phyloP scores from a whole-genome alignment of 1,140 invertebrate species.

The Zelostemma sp. region DNA sequence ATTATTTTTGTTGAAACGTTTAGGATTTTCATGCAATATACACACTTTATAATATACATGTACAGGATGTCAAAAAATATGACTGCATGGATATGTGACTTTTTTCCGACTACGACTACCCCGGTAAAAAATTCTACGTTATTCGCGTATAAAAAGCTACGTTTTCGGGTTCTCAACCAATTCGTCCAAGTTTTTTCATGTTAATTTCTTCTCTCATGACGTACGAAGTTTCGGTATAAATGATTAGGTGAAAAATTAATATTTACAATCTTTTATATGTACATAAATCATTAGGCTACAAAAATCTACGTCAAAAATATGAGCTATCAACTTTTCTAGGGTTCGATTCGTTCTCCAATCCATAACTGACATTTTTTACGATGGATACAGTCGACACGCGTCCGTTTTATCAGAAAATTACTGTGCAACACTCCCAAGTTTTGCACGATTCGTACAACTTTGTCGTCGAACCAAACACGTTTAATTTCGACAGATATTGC shows the following conservation, averaged over 20 bases:
- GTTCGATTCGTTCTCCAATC: background rate
- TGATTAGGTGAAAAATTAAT: background rate
- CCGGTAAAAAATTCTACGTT: constrained; percentile 39
- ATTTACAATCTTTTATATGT: constrained; percentile 1
- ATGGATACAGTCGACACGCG: background rate
- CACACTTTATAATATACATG: constrained; percentile 37
- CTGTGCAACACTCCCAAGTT: background rate
- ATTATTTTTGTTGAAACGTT: constrained; percentile 15
- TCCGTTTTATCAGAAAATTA: background rate
- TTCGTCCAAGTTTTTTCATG: background rate
- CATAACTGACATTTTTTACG: background rate
- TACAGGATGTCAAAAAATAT: constrained; percentile 51
- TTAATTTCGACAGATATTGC: background rate
- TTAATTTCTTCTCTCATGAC: too few species aligned
- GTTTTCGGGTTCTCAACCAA: constrained; percentile 11
- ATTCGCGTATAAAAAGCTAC: constrained; percentile 48
- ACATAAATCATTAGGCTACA: background rate
- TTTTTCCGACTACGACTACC: constrained; percentile 37
- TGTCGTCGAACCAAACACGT: too few species aligned
- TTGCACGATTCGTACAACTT: background rate
- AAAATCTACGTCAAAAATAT: background rate
- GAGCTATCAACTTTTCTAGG: background rate
- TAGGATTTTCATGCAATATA: constrained; percentile 34
- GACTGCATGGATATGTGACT: constrained; percentile 48
- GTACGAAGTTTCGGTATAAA: background rate